Base-by-base conservation (phyloP, 1,140 invertebrate genomes). In the Ostrea edulis region DNA sequence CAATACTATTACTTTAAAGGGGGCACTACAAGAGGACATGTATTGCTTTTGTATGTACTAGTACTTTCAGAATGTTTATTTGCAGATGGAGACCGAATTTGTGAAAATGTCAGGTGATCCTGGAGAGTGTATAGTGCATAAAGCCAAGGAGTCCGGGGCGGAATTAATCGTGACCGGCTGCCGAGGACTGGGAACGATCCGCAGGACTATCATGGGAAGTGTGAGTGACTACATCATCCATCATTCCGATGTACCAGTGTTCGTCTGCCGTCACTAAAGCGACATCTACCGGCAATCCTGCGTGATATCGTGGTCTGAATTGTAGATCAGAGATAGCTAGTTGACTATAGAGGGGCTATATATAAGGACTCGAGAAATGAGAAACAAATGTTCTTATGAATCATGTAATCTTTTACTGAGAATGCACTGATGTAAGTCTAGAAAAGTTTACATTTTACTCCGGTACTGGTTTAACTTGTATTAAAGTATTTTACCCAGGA, bases 141-240 rank as follows among this genome's bases (percentile, higher is more conserved):
- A 88, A 20, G 89, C 92, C 0, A 85, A 92, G 71, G 91, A 92
- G 8, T 89, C 90, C 44, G 84, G 88, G 2, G 92, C 90, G 9
- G 85, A 90, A 17, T 77, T 92, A 58, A 91, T 93, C 53, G 90
- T 93, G 9, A 89, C 90, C 25, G 92, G 92, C 17, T 89, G 91
- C n/a, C 90, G 92, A 65, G 92, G 92, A 2, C 62, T 92, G 68
- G 92, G 90, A 29, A 89, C 88, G 25, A 86, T 93, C 17, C 86
- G 92, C 14, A 88, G 92, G 22, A 90, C 92, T 29, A 71, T 93
- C 11, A 77, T 93, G 35, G 92, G 92, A 11, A 93, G 92, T 86
- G 92, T 93, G 84, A 93, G 92, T 85, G 92, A 93, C 71, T 93
- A 91, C 84, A 89, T 92, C 20, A 65, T 93, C 4, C 92, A 91